Evolutionary conservation across 2,113 vertebrate species (phyloP).

Genomic region (Oryctolagus cuniculus): DNA sequence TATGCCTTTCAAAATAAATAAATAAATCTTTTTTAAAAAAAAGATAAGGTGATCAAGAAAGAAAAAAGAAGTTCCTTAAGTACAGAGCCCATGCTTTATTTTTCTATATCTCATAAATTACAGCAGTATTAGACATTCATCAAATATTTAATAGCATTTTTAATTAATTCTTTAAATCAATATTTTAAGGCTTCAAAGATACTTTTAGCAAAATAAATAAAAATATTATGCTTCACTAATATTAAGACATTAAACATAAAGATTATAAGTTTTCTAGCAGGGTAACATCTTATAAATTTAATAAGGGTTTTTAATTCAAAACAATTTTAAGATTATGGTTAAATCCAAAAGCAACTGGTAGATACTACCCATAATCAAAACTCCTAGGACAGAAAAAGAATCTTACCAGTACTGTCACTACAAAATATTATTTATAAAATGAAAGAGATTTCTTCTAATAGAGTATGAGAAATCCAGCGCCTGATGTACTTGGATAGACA

Average conservation of each 20-base stretch:
- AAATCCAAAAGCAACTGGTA: constrained; percentile 44
- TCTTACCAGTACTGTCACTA: background rate
- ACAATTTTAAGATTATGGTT: constrained; percentile 46
- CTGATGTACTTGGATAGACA: background rate
- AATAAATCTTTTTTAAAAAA: too few species aligned
- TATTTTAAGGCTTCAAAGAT: background rate
- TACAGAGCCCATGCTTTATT: background rate
- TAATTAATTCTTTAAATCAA: constrained; percentile 5
- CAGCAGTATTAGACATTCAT: background rate
- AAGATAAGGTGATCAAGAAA: too few species aligned
- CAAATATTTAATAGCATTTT: constrained; percentile 4
- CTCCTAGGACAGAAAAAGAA: background rate
- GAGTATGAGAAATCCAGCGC: constrained; percentile 7
- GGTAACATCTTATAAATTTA: background rate
- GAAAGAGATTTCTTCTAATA: background rate
- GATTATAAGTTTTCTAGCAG: constrained; percentile 51
- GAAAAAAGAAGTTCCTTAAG: background rate
- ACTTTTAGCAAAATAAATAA: constrained; percentile 63
- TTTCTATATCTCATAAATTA: background rate
- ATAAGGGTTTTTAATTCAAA: constrained; percentile 26
- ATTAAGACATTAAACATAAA: background rate
- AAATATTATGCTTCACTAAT: constrained; percentile 30
- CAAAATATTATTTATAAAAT: constrained; percentile 63
- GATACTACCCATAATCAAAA: background rate
- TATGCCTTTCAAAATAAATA: too few species aligned